These are phyloP conservation scores for Sialis fuliginosa DNA, from an alignment of 2,888 invertebrate genomes.

Conservation along the genomic window DNA sequence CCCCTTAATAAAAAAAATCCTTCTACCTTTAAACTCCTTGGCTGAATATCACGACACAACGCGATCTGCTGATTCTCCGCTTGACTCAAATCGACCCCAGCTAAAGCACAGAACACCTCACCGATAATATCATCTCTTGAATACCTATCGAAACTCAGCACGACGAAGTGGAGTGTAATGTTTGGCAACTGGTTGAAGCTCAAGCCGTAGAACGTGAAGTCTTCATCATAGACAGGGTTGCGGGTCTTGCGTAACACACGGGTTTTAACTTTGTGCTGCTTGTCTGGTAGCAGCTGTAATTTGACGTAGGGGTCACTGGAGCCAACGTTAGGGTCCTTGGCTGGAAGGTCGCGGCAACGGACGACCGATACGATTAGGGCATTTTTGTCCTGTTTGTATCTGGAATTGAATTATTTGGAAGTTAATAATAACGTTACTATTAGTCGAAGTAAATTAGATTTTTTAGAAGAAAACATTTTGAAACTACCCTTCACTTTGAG, in stretches of 20 bases:
- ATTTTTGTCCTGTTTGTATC: conserved; percentile 78
- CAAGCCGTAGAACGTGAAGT: conserved; percentile 96
- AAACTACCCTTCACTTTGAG: too few species aligned
- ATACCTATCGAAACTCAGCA: conserved; percentile 90
- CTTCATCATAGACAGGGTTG: conserved; percentile 95
- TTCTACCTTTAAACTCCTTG: conserved; percentile 85
- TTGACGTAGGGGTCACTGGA: conserved; percentile 96
- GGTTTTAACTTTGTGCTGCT: conserved; percentile 94
- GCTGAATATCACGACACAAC: conserved; percentile 76
- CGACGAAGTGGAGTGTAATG: conserved; percentile 86
- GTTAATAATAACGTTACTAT: not conserved
- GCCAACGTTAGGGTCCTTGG: conserved; percentile 60
- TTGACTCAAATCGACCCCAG: conserved; percentile 44
- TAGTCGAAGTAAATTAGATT: not conserved
- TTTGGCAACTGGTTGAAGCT: conserved; percentile 69
- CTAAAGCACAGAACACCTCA: conserved; percentile 79
- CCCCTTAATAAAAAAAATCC: too few species aligned
- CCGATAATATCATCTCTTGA: conserved; percentile 97
- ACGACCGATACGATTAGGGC: conserved; percentile 85
- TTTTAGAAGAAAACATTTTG: too few species aligned
- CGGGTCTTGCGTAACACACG: conserved; percentile 89
- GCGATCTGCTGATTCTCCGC: conserved; percentile 64
- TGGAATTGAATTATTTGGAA: conserved; percentile 21
- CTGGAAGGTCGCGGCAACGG: conserved; percentile 75
- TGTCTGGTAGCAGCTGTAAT: conserved; percentile 90